These are phyloP conservation scores for Mus musculus DNA, from an alignment of 2,113 vertebrate genomes.

Conservation along the genomic window GRCm39 chr5:98442001-98442500, in stretches of 20 bases:
- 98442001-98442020: neutral
- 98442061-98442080: neutral
- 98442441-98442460: neutral
- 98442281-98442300: neutral
- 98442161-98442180: neutral
- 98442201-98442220: neutral
- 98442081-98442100: neutral
- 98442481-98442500: neutral
- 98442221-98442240: neutral
- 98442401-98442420: neutral
- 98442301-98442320: neutral
- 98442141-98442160: neutral
- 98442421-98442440: neutral
- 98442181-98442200: neutral
- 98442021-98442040: neutral
- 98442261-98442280: neutral
- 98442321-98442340: neutral
- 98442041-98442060: neutral
- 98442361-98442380: neutral
- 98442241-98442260: neutral
- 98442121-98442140: neutral
- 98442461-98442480: neutral
- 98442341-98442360: neutral
- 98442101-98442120: neutral
- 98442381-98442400: neutral